Percentiles rank a stretch among this genome's conserved stretches.
Evolutionary conservation across 2,888 invertebrate genomes (phyloP).

Genomic region (Polymixis flavicincta): DNA sequence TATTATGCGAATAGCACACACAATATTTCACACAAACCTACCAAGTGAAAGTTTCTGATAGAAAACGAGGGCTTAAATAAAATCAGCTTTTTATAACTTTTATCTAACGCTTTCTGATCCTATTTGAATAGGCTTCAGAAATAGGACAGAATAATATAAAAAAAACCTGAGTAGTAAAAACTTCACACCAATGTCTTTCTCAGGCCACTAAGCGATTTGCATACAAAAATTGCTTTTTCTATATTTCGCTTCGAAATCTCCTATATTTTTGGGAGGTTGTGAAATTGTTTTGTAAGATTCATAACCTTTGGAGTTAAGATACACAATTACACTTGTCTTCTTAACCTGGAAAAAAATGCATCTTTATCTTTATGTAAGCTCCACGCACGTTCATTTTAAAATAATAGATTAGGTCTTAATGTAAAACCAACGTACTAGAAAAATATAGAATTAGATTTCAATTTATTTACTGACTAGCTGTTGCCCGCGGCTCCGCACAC

Average conservation of each 20-base stretch:
- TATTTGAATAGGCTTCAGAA: conserved; percentile 26
- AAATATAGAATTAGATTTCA: background rate
- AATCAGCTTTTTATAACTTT: conserved; percentile 24
- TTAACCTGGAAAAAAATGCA: too few species aligned
- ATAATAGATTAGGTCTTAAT: background rate
- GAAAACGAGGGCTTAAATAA: conserved; percentile 2
- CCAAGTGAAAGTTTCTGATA: conserved; percentile 4
- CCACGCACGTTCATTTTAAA: background rate
- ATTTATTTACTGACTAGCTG: background rate
- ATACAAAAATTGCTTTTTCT: conserved; percentile 27
- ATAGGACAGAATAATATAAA: conserved; percentile 18
- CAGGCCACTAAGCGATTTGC: conserved; percentile 42
- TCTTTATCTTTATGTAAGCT: background rate
- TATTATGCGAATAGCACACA: background rate
- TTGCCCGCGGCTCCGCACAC: too few species aligned
- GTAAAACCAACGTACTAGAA: background rate
- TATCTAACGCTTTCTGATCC: conserved; percentile 8
- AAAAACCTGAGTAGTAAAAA: conserved; percentile 29
- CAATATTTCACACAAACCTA: conserved; percentile 4
- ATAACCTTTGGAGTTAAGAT: background rate
- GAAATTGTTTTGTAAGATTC: background rate
- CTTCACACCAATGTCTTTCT: conserved; percentile 24
- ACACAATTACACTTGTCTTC: background rate
- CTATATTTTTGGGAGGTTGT: background rate
- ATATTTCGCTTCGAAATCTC: conserved; percentile 8